phyloP scores from a whole-genome alignment of 2,797 vertebrate species.

The Calcarius lapponicus region DNA sequence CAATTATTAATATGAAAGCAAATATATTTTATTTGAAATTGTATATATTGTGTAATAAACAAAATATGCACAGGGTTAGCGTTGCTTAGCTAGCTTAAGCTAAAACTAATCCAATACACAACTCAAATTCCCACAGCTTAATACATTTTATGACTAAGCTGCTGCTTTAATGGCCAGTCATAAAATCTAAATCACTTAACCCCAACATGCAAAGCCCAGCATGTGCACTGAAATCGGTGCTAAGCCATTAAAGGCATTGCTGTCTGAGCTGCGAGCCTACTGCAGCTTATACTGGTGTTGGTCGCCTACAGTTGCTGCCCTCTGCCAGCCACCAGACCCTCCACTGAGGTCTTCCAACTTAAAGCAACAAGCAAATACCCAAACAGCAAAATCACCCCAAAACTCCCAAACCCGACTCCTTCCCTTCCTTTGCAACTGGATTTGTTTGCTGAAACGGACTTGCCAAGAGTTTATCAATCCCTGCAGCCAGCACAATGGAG shows the following conservation, averaged over 20 bases:
- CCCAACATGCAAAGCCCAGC: background rate
- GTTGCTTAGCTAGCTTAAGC: background rate
- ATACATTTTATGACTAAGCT: background rate
- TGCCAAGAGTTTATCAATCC: background rate
- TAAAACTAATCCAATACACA: background rate
- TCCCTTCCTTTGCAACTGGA: background rate
- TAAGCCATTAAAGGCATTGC: background rate
- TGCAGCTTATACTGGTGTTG: background rate
- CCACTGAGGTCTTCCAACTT: background rate
- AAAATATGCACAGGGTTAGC: background rate
- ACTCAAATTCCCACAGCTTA: background rate
- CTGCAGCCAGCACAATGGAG: rapidly evolving
- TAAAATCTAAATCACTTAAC: background rate
- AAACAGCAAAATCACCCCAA: background rate
- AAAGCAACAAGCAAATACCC: background rate
- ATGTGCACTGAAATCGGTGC: background rate
- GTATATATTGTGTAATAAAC: background rate
- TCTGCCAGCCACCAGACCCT: background rate
- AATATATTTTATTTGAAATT: background rate
- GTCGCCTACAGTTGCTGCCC: rapidly evolving
- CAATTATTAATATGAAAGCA: background rate
- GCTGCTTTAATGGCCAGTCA: background rate
- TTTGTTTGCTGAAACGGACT: background rate
- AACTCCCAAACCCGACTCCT: background rate
- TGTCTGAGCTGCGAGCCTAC: background rate